Conservation (phyloP, 2,797 vertebrate species). For the Sebastes minor region DNA sequence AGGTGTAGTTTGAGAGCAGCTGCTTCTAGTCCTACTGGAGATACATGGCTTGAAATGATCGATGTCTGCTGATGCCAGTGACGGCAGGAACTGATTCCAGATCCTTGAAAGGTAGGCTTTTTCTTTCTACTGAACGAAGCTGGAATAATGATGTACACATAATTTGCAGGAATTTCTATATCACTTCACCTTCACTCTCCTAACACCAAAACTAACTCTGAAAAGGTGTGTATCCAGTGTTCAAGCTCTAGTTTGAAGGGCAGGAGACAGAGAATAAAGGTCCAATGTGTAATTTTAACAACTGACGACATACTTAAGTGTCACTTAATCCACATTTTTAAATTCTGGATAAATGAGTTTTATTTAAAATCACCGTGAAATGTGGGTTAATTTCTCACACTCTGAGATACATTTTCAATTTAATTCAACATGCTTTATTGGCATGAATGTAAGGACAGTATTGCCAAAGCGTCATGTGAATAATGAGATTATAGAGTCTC, state of each 20-base stretch:
- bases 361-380: not conserved
- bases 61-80: not conserved
- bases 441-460: no score
- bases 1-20: not conserved
- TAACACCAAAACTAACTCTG: not conserved
- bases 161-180: not conserved
- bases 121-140: not conserved
- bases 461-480: not conserved
- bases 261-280: not conserved
- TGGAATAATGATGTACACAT: not conserved
- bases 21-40: constrained; percentile 14
- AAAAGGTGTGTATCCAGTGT: not conserved
- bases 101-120: constrained; percentile 34
- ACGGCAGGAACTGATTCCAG: not conserved
- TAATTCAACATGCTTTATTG: not conserved
- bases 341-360: not conserved
- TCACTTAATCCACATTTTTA: not conserved
- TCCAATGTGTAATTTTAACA: not conserved
- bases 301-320: not conserved
- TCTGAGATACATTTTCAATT: no score
- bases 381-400: not conserved
- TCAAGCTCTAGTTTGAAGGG: not conserved
- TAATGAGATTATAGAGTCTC: not conserved
- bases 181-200: not conserved
- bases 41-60: not conserved